A percentile compares a stretch with the other conserved stretches of the same genome.
phyloP scores from a whole-genome alignment of 2,797 vertebrate genomes.

The Pseudocheirus occidentalis region DNA sequence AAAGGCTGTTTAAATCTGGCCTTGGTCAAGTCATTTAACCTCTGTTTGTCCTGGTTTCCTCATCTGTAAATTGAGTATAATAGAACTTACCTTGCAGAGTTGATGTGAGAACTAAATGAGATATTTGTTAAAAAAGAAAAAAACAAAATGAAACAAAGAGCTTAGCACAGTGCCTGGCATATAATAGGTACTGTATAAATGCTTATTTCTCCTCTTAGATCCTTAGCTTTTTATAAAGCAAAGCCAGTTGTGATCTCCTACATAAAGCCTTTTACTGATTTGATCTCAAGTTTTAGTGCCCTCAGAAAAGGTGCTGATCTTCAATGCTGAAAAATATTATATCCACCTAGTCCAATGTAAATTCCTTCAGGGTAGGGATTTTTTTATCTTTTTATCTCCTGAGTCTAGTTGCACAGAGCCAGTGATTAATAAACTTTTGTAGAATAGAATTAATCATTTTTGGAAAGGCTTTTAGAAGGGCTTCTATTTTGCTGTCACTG shows the following conservation, averaged over 20 bases:
- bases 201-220: neutral
- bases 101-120: neutral
- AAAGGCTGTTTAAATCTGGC: neutral
- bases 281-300: neutral
- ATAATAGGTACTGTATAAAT: neutral
- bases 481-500: neutral
- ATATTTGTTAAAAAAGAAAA: neutral
- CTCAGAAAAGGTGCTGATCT: neutral
- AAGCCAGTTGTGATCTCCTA: neutral
- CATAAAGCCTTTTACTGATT: neutral
- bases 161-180: neutral
- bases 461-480: neutral
- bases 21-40: neutral
- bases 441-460: neutral
- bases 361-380: neutral
- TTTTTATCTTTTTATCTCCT: neutral
- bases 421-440: neutral
- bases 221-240: neutral
- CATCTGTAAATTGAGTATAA: neutral
- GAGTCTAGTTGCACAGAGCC: neutral
- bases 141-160: neutral
- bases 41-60: neutral
- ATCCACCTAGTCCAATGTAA: neutral
- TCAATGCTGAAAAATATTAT: neutral
- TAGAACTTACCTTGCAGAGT: neutral